Percentiles rank a stretch among this genome's conserved stretches.
Evolutionary conservation across 2,113 vertebrate genomes (phyloP).

Genomic region (Tetraodon nigroviridis): DNA sequence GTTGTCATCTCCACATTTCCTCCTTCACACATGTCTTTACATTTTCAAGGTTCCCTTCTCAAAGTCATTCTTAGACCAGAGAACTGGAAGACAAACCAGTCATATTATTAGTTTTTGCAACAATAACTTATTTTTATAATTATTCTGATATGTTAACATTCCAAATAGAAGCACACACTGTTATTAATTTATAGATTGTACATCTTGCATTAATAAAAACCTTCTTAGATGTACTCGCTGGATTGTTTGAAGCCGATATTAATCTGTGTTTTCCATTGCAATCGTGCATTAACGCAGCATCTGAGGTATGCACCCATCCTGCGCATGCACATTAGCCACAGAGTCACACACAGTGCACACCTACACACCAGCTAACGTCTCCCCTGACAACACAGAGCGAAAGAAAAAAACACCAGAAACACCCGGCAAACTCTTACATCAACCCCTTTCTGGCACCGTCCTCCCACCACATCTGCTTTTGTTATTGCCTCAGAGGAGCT

Average conservation of each 20-base stretch:
- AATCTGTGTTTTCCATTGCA: conserved; percentile 52
- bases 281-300: conserved; percentile 44
- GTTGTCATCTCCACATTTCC: conserved; percentile 37
- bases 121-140: too few relatives aligned
- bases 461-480: conserved; percentile 70
- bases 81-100: too few relatives aligned
- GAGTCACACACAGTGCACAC: conserved; percentile 16
- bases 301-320: conserved; percentile 55
- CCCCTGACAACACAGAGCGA: conserved; percentile 61
- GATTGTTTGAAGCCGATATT: conserved; percentile 52
- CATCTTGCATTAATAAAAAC: neutral
- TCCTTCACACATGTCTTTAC: too few relatives aligned
- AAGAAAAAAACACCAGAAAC: conserved; percentile 65
- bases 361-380: conserved; percentile 35
- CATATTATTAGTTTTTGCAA: too few relatives aligned
- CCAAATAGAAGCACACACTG: too few relatives aligned
- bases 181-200: too few relatives aligned
- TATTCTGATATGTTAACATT: too few relatives aligned
- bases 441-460: conserved; percentile 56
- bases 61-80: too few relatives aligned
- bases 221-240: conserved; percentile 10
- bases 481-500: conserved; percentile 54
- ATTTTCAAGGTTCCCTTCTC: too few relatives aligned
- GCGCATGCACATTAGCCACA: conserved; percentile 26
- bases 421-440: conserved; percentile 69